A percentile compares a stretch with the other conserved stretches of the same genome.
These are phyloP conservation scores for Drosophila nr. perissopoda DNA, from an alignment of 2,888 invertebrate species.

Conservation along the genomic window DNA sequence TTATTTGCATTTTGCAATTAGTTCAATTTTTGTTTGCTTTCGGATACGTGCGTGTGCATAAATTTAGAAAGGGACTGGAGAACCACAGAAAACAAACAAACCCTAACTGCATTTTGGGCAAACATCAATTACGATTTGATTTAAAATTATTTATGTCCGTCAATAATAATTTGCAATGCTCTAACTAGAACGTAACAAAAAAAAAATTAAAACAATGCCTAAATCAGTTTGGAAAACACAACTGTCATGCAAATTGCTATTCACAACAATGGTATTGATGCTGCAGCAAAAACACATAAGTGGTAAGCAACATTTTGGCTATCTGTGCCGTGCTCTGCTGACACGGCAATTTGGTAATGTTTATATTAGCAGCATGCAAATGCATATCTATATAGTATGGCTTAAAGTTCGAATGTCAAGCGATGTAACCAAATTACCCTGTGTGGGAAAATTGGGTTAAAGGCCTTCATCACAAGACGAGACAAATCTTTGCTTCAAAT, in stretches of 20 bases:
- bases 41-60: constrained; percentile 21
- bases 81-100: constrained; percentile 16
- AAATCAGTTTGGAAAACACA: constrained; percentile 39
- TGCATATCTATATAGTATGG: background rate
- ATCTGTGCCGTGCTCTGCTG: background rate
- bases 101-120: constrained; percentile 1
- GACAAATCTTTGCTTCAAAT: background rate
- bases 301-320: constrained; percentile 53
- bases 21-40: constrained; percentile 22
- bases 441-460: background rate
- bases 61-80: constrained; percentile 9
- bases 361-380: constrained; percentile 3
- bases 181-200: constrained; percentile 9
- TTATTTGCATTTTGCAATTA: constrained; percentile 44
- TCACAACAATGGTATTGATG: constrained; percentile 57
- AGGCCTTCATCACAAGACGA: background rate
- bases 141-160: constrained; percentile 4
- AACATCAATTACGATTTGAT: constrained; percentile 52
- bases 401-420: background rate
- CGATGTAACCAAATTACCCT: background rate
- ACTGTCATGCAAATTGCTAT: constrained; percentile 59
- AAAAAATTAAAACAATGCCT: constrained; percentile 52
- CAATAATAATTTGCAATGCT: constrained; percentile 39
- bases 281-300: constrained; percentile 47
- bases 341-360: constrained; percentile 13